Evolutionary conservation across 1,140 invertebrate species (phyloP).

Genomic region (Aphelenchoides avenae): DNA sequence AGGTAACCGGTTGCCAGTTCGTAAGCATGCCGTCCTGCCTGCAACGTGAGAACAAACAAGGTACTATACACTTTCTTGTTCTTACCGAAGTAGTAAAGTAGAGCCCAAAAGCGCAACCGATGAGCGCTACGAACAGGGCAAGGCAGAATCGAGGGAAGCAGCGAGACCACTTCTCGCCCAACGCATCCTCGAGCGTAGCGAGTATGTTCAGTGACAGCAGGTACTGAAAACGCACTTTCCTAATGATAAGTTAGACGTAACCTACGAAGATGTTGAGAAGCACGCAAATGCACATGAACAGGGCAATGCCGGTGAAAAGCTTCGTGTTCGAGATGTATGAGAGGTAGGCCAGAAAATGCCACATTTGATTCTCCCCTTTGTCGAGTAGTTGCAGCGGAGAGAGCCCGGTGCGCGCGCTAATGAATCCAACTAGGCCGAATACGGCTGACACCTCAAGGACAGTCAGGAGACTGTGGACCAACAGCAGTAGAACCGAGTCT

Average conservation of each 20-base stretch:
- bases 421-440: conserved; percentile 46
- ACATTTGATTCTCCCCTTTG: conserved; percentile 48
- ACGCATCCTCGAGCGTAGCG: conserved; percentile 51
- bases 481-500: conserved; percentile 50
- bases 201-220: conserved; percentile 46
- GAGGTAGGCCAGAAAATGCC: conserved; percentile 53
- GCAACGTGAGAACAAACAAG: conserved; percentile 18
- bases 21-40: conserved; percentile 55
- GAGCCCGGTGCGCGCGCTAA: conserved; percentile 44
- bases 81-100: conserved; percentile 51
- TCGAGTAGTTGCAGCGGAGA: conserved; percentile 41
- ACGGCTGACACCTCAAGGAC: conserved; percentile 46
- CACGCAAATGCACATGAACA: conserved; percentile 41
- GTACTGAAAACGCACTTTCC: conserved; percentile 30
- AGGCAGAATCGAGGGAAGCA: conserved; percentile 51
- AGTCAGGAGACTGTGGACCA: conserved; percentile 45
- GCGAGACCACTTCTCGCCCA: conserved; percentile 49
- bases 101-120: conserved; percentile 39
- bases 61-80: background rate
- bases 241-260: conserved; percentile 14
- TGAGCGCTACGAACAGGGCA: conserved; percentile 44
- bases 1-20: conserved; percentile 54
- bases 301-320: conserved; percentile 45
- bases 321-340: conserved; percentile 46
- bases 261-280: conserved; percentile 56